A percentile compares a stretch with the other conserved stretches of the same genome.
These are phyloP conservation scores for Heliconius charithonia DNA, from an alignment of 2,888 invertebrate species.

Conservation along the genomic window DNA sequence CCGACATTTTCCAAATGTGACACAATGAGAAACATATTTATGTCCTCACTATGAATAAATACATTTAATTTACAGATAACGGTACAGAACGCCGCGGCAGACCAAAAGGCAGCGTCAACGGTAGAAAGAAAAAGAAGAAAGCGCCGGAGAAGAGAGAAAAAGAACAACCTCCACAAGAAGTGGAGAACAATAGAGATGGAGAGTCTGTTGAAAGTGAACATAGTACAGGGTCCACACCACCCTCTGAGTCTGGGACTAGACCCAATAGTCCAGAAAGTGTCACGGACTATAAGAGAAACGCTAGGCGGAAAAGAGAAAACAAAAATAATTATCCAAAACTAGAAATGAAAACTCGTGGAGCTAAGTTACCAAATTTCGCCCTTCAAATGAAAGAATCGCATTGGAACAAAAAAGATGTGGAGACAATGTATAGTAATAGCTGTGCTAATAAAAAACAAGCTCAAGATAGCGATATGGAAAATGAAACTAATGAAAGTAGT, in stretches of 20 bases:
- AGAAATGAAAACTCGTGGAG: slow-evolving; percentile 84
- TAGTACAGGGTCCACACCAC: slow-evolving; percentile 74
- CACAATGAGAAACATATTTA: no score
- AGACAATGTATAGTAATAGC: slow-evolving; percentile 73
- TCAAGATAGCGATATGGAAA: slow-evolving; percentile 72
- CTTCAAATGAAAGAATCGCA: slow-evolving; percentile 79
- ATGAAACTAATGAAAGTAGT: slow-evolving; percentile 73
- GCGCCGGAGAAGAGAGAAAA: slow-evolving; percentile 72
- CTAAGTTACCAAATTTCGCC: slow-evolving; percentile 85
- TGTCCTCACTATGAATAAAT: no score
- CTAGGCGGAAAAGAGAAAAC: slow-evolving; percentile 61
- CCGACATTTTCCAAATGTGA: no score
- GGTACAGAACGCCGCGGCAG: slow-evolving; percentile 73
- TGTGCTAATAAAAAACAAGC: slow-evolving; percentile 67
- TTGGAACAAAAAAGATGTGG: slow-evolving; percentile 78
- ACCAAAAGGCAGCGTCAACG: slow-evolving; percentile 72
- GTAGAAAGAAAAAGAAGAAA: slow-evolving; percentile 73
- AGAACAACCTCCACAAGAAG: slow-evolving; percentile 74
- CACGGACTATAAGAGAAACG: slow-evolving; percentile 57
- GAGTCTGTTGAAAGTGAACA: slow-evolving; percentile 76
- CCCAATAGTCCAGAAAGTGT: slow-evolving; percentile 72
- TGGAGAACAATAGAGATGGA: slow-evolving; percentile 79
- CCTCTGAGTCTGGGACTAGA: slow-evolving; percentile 73
- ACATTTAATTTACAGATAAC: slow-evolving; percentile 60
- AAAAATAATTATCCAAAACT: slow-evolving; percentile 68